phyloP scores from a whole-genome alignment of 1,140 invertebrate genomes.

The Zaprionus taronus region DNA sequence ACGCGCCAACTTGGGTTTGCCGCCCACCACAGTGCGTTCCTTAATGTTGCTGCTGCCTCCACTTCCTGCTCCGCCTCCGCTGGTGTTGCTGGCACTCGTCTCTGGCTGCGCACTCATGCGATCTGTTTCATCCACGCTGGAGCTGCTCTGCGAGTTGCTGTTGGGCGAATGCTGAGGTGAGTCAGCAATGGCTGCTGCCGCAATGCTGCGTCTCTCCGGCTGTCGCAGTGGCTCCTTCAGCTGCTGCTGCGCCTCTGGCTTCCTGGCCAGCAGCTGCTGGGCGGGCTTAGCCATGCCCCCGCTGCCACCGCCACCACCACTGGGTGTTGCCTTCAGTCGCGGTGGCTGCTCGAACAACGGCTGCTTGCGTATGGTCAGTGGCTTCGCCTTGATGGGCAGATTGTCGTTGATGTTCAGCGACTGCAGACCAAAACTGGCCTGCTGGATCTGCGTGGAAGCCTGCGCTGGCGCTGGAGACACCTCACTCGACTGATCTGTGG shows the following conservation, averaged over 20 bases:
- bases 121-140: constrained; percentile 72
- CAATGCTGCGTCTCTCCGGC: constrained; percentile 12
- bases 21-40: constrained; percentile 85
- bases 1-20: constrained; percentile 89
- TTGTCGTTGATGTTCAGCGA: constrained; percentile 85
- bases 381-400: constrained; percentile 90
- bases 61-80: background rate
- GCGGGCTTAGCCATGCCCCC: constrained; percentile 51
- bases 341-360: constrained; percentile 91
- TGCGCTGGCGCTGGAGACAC: background rate
- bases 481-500: constrained; percentile 51
- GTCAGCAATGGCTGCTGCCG: constrained; percentile 27
- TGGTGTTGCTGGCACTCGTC: constrained; percentile 4
- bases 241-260: constrained; percentile 91
- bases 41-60: constrained; percentile 66
- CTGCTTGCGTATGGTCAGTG: constrained; percentile 91
- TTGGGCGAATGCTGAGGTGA: constrained; percentile 68
- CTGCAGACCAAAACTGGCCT: constrained; percentile 83
- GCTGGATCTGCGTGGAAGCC: constrained; percentile 14
- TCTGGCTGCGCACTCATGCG: constrained; percentile 48
- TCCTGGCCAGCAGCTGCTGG: constrained; percentile 87
- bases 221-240: constrained; percentile 53
- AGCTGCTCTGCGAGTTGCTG: constrained; percentile 59
- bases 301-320: background rate
- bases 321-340: constrained; percentile 86